These are phyloP conservation scores for Balearica regulorum DNA, from an alignment of 2,797 vertebrate species.

Conservation along the genomic window DNA sequence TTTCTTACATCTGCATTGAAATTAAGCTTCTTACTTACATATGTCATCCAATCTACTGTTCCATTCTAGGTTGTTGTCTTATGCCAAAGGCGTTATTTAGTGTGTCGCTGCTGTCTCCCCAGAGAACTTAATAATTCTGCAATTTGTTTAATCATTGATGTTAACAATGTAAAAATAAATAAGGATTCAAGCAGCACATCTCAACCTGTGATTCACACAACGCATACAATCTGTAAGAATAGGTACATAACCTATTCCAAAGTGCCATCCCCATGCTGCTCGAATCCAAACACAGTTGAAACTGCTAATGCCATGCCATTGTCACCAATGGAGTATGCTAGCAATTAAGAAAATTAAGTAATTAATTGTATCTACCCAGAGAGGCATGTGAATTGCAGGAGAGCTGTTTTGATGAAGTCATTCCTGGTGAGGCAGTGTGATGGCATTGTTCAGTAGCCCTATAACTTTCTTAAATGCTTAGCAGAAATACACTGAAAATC, in stretches of 20 bases:
- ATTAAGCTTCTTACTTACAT: not conserved
- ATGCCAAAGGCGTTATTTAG: not conserved
- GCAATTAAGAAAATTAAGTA: not conserved
- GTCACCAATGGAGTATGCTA: not conserved
- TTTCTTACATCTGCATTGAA: not conserved
- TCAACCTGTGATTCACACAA: not conserved
- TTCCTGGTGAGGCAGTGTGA: not conserved
- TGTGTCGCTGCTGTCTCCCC: not conserved
- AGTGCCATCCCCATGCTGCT: not conserved
- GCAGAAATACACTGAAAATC: conserved; percentile 15
- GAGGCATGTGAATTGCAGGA: not conserved
- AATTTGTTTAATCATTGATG: not conserved
- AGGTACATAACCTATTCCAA: not conserved
- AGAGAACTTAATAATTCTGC: not conserved
- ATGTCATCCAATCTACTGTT: not conserved
- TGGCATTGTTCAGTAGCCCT: not conserved
- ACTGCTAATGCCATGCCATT: not conserved
- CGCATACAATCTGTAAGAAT: not conserved
- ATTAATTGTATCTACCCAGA: not conserved
- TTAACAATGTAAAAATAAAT: not conserved
- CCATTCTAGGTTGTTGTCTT: not conserved
- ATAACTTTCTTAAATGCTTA: not conserved
- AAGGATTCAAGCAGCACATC: not conserved
- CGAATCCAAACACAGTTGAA: not conserved
- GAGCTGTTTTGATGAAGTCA: not conserved